These are phyloP conservation scores for Varecia variegata DNA, from an alignment of 2,797 vertebrate genomes.

Conservation along the genomic window DNA sequence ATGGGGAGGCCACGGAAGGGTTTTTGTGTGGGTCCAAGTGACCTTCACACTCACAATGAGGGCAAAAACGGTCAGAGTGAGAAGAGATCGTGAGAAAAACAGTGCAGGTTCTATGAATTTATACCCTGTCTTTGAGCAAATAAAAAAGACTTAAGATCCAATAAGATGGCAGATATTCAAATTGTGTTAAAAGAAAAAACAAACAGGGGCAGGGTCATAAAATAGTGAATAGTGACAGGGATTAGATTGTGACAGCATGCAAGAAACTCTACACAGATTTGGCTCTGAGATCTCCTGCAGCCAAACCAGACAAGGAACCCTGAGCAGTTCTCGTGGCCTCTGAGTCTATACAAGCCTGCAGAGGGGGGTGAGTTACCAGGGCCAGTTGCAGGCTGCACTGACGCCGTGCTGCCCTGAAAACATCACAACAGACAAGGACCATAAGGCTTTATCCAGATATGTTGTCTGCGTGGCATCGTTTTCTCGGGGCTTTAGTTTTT, in stretches of 20 bases:
- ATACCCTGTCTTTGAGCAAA: not conserved
- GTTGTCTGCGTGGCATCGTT: not conserved
- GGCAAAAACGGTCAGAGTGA: not conserved
- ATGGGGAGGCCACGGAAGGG: not conserved
- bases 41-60: not conserved
- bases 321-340: not conserved
- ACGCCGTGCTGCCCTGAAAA: not conserved
- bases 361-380: not conserved
- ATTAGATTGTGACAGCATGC: not conserved
- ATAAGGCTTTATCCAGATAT: rapidly evolving
- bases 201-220: not conserved
- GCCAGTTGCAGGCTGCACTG: rapidly evolving
- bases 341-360: not conserved
- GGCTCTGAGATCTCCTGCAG: not conserved
- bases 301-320: not conserved
- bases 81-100: not conserved
- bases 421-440: not conserved
- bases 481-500: not conserved
- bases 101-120: not conserved
- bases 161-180: not conserved
- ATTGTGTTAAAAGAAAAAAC: not conserved
- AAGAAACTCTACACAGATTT: not conserved
- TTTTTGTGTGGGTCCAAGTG: not conserved
- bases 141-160: not conserved
- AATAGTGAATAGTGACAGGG: not conserved